Evolutionary conservation across 2,797 vertebrate species (phyloP).

Genomic region (Gymnodraco acuticeps): DNA sequence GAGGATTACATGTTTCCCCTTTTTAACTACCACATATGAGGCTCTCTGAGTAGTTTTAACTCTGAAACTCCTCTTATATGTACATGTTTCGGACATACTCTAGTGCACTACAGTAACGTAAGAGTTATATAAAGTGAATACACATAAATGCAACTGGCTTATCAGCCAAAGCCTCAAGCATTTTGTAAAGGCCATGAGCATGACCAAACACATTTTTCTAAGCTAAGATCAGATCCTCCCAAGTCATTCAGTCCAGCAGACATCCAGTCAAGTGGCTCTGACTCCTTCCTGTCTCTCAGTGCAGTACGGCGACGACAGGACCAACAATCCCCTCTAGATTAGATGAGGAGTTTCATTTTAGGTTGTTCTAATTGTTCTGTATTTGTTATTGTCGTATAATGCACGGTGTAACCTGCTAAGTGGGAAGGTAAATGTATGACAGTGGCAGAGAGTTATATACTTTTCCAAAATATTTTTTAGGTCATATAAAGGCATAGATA

Average conservation of each 20-base stretch:
- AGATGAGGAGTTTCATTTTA: not conserved
- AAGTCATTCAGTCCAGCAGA: conserved; percentile 55
- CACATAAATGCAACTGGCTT: conserved; percentile 43
- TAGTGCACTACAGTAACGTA: conserved; percentile 4
- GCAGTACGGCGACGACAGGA: conserved; percentile 35
- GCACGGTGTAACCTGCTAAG: not conserved
- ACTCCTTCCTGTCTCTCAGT: conserved; percentile 68
- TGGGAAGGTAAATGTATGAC: not conserved
- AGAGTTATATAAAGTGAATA: conserved; percentile 34
- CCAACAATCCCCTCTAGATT: conserved; percentile 29
- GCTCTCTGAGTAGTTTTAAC: conserved; percentile 12
- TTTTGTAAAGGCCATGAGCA: conserved; percentile 61
- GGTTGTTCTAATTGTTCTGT: not conserved
- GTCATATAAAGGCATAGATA: conserved; percentile 2
- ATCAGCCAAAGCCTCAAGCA: conserved; percentile 59
- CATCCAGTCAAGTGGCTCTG: conserved; percentile 57
- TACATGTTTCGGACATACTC: conserved; percentile 7
- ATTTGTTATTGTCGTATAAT: not conserved
- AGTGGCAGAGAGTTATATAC: not conserved
- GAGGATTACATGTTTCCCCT: conserved; percentile 3
- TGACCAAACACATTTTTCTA: conserved; percentile 74
- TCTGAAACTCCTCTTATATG: conserved; percentile 27
- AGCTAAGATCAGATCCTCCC: conserved; percentile 70
- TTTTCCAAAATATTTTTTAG: not conserved
- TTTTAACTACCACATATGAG: not conserved